Evolutionary conservation across 2,113 vertebrate genomes (phyloP).

Genomic region (Mugil cephalus): DNA sequence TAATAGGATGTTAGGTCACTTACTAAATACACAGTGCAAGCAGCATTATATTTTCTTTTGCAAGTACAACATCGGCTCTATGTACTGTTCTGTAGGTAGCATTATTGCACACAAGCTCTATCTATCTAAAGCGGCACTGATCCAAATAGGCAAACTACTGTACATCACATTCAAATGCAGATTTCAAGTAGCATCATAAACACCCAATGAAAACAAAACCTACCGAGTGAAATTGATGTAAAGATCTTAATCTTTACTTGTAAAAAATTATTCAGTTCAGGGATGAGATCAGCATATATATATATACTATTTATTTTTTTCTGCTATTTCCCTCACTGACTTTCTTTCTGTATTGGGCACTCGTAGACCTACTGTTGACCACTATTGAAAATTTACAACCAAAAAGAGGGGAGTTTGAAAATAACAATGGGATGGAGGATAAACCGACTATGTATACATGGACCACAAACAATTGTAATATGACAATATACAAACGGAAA

Average conservation of each 20-base stretch:
- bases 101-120: conserved; percentile 74
- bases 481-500: conserved; percentile 24
- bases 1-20: conserved; percentile 51
- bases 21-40: conserved; percentile 66
- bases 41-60: conserved; percentile 69
- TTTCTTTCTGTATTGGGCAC: conserved; percentile 34
- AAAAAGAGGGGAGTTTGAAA: background rate
- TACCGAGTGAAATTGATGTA: conserved; percentile 5
- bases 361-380: background rate
- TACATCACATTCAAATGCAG: conserved; percentile 72
- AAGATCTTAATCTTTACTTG: conserved; percentile 10
- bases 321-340: background rate
- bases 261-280: conserved; percentile 9
- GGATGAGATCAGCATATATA: background rate
- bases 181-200: conserved; percentile 83
- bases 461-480: background rate
- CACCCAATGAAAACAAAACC: conserved; percentile 58
- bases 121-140: conserved; percentile 66
- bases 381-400: conserved; percentile 12
- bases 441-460: background rate
- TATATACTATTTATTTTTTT: background rate
- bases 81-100: conserved; percentile 55
- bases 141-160: conserved; percentile 66
- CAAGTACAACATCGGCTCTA: conserved; percentile 54
- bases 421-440: background rate